Evolutionary conservation across 2,113 vertebrate genomes (phyloP).

Genomic region (Serilophus lunatus): DNA sequence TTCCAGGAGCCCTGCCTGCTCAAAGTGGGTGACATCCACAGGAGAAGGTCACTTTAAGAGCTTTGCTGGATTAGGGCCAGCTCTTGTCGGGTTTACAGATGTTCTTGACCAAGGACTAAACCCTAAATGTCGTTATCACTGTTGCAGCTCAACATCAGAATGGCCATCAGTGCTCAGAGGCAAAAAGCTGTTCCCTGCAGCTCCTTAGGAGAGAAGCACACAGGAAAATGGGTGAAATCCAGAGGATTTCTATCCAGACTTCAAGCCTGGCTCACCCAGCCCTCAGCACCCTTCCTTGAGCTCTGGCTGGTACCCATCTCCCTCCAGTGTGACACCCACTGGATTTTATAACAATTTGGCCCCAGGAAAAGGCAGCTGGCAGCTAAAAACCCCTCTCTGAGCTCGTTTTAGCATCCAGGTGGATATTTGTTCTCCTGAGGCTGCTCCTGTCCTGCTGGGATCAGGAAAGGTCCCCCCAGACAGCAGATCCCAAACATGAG

Average conservation of each 20-base stretch:
- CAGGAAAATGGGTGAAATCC: not conserved
- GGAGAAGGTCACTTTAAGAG: not conserved
- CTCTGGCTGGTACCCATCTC: not conserved
- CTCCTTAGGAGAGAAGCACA: not conserved
- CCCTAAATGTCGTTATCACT: accelerated
- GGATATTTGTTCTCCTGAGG: not conserved
- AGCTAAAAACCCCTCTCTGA: not conserved
- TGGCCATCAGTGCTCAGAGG: not conserved
- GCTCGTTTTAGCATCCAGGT: not conserved
- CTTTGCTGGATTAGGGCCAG: not conserved
- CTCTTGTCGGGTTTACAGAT: not conserved
- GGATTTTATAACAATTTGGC: not conserved
- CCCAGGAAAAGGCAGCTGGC: not conserved
- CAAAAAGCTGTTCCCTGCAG: not conserved
- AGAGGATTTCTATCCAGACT: not conserved
- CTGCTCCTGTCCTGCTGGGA: not conserved
- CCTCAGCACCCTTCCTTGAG: not conserved
- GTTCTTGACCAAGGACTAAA: not conserved
- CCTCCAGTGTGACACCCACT: not conserved
- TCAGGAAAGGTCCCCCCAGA: not conserved
- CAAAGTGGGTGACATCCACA: not conserved
- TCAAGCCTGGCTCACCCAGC: not conserved
- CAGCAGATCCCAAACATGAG: not conserved
- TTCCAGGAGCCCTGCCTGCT: not conserved
- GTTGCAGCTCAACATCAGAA: not conserved